Base-by-base conservation (phyloP, 1,140 invertebrate species). In the Drosophila arizonae region DNA sequence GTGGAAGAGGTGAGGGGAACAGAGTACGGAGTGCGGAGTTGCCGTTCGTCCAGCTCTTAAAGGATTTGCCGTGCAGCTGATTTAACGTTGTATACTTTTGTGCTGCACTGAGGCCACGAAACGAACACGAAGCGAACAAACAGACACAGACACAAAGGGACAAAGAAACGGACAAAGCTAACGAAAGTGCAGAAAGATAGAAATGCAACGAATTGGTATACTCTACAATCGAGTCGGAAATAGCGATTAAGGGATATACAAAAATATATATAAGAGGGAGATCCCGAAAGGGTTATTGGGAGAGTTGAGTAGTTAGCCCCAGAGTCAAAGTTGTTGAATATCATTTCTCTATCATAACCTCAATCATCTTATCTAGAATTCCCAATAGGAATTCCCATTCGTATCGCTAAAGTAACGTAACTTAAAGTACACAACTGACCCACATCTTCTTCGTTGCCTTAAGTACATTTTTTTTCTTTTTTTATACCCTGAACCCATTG, bases 41-140 rank as follows among this genome's bases (percentile, higher is more conserved):
- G 9, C 56, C 1, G 1, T 28, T 26, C 56, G 56, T 28, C n/a
- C 48, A 46, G 17, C 26, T 41, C 30, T 56, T 50, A 50, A 51
- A 51, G 52, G 33, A 33, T 17, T 48, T 63, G 43, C 33, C 15
- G 33, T 70, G 60, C 60, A 56, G 68, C 33, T 71, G 61, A 64
- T 71, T 73, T 73, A 56, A 56, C 52, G 28, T 62, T 60, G 65
- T 57, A 68, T 73, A 62, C 71, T 73, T 62, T 69, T 73, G 41
- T 62, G 65, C 71, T 69, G 66, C 65, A 73, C 57, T 68, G 24
- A 45, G 60, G 28, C 30, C 17, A 33, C 43, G 48, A 51, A 26
- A 21, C 55, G 33, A 45, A 51, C 66, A 33, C 21, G 21, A 24
- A 62, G 48, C 43, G 6, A 30, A 58, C 65, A 63, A 50, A 66